Conservation (phyloP, 1,140 invertebrate genomes). For the Mizuhopecten yessoensis region DNA sequence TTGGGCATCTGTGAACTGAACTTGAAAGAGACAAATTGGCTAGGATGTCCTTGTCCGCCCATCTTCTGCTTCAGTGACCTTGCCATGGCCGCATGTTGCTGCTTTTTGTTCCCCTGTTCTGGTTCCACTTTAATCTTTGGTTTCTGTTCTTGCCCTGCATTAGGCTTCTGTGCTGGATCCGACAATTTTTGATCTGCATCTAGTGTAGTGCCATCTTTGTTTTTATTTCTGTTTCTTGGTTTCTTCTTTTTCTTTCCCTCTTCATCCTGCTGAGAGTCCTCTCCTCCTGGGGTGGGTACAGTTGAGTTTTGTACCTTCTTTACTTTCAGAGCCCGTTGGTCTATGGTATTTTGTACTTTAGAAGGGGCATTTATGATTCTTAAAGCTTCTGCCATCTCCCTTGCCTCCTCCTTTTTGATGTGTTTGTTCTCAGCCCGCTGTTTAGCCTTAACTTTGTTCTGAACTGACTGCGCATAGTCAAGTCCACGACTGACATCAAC, state of each 20-base stretch:
- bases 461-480: conserved; percentile 21
- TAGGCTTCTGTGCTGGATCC: conserved; percentile 7
- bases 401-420: not conserved
- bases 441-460: not conserved
- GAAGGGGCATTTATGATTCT: not conserved
- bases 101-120: not conserved
- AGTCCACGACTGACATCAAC: conserved; percentile 1
- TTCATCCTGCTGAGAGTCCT: not conserved
- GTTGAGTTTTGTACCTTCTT: not conserved
- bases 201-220: not conserved
- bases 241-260: not conserved
- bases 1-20: conserved; percentile 8
- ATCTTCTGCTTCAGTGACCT: not conserved
- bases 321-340: not conserved
- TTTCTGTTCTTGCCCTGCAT: not conserved
- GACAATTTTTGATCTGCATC: not conserved
- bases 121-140: conserved; percentile 1
- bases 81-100: not conserved
- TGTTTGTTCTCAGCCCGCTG: not conserved
- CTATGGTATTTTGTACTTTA: not conserved
- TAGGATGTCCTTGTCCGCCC: not conserved
- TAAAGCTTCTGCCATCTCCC: not conserved
- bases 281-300: not conserved
- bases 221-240: not conserved
- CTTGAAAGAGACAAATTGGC: not conserved